phyloP scores from a whole-genome alignment of 2,888 invertebrate genomes.

The Junonia oenone region DNA sequence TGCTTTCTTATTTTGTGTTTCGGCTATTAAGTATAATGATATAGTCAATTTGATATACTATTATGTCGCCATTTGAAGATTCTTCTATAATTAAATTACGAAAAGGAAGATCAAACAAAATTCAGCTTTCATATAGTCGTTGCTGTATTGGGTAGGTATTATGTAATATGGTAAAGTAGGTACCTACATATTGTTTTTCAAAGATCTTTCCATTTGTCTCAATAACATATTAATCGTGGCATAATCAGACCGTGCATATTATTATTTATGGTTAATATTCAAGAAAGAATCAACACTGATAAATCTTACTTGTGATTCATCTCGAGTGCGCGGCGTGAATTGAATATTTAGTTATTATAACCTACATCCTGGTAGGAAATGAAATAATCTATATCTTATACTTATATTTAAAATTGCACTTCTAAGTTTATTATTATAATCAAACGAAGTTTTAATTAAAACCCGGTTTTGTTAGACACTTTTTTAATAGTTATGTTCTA shows the following conservation, averaged over 20 bases:
- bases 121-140: too few relatives aligned
- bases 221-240: background rate
- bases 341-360: conserved; percentile 30
- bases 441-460: background rate
- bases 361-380: conserved; percentile 33
- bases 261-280: conserved; percentile 21
- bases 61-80: background rate
- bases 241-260: conserved; percentile 10
- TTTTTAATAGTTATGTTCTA: background rate
- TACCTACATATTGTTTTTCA: too few relatives aligned
- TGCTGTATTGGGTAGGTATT: too few relatives aligned
- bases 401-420: background rate
- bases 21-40: too few relatives aligned
- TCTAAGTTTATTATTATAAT: background rate
- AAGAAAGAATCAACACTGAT: conserved; percentile 21
- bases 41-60: too few relatives aligned
- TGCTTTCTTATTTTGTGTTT: background rate
- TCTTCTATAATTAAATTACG: too few relatives aligned
- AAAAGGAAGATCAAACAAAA: too few relatives aligned
- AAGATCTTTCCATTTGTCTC: too few relatives aligned
- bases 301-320: conserved; percentile 30
- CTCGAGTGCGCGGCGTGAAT: conserved; percentile 25
- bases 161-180: too few relatives aligned
- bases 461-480: background rate
- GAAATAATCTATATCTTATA: conserved; percentile 20